Evolutionary conservation across 2,888 invertebrate species (phyloP).

Genomic region (Drosophila aldrichi): DNA sequence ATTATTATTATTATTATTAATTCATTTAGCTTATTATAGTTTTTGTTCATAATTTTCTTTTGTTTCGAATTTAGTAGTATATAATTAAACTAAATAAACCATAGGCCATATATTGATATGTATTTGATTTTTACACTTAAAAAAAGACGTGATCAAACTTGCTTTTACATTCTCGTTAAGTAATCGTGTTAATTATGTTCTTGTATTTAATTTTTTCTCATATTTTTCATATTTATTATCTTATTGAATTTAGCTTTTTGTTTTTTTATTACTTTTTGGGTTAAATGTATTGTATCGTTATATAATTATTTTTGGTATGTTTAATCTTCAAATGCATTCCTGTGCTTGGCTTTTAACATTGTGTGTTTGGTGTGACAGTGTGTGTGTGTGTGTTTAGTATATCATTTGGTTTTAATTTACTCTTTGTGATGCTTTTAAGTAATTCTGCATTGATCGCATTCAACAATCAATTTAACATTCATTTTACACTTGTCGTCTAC

Average conservation of each 20-base stretch:
- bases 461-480: constrained; percentile 71
- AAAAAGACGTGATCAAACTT: constrained; percentile 71
- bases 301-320: constrained; percentile 49
- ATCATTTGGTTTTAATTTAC: constrained; percentile 17
- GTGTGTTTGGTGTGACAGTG: constrained; percentile 21
- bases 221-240: constrained; percentile 2
- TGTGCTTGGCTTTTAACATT: constrained; percentile 64
- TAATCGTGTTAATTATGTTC: constrained; percentile 35
- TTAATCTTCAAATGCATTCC: constrained; percentile 66
- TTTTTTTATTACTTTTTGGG: constrained; percentile 20
- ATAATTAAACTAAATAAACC: constrained; percentile 79
- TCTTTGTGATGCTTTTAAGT: constrained; percentile 15
- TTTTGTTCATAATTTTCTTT: background rate
- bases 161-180: constrained; percentile 42
- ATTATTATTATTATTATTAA: constrained; percentile 35
- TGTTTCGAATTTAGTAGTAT: constrained; percentile 25
- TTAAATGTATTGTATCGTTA: constrained; percentile 49
- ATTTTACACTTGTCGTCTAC: constrained; percentile 70
- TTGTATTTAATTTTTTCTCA: background rate
- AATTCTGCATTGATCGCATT: constrained; percentile 54
- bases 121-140: constrained; percentile 84
- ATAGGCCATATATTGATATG: constrained; percentile 85
- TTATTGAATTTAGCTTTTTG: constrained; percentile 32
- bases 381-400: constrained; percentile 33
- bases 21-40: constrained; percentile 24